Conservation (phyloP, 2,113 vertebrate species). For the Platysternon megacephalum region DNA sequence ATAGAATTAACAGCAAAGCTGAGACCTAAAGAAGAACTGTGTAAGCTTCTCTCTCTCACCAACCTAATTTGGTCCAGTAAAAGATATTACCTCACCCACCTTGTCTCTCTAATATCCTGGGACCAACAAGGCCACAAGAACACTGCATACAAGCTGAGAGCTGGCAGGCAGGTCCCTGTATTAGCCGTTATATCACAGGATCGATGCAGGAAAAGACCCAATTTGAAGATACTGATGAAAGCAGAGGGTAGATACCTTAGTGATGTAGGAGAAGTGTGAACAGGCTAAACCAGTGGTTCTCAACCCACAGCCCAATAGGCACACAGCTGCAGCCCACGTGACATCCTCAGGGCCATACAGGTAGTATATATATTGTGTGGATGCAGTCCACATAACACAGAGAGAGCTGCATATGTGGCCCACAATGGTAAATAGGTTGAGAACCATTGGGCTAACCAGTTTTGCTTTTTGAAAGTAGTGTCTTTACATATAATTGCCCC, state of each 20-base stretch:
- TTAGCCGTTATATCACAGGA: slow-evolving; percentile 28
- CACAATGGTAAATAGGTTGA: too few relatives aligned
- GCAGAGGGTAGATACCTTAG: slow-evolving; percentile 53
- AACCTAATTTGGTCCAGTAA: background rate
- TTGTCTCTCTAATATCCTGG: background rate
- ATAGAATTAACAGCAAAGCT: slow-evolving; percentile 20
- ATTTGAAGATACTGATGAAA: background rate
- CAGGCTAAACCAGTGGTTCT: slow-evolving; percentile 21
- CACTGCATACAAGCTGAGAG: background rate
- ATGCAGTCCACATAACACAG: too few relatives aligned
- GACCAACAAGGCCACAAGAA: background rate
- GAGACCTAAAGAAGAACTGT: too few relatives aligned
- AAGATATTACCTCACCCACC: background rate
- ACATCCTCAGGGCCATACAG: too few relatives aligned
- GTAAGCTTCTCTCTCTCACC: background rate
- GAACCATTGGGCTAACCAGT: background rate
- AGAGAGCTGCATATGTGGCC: too few relatives aligned
- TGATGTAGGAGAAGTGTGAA: slow-evolving; percentile 60
- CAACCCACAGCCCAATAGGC: too few relatives aligned
- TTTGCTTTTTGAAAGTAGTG: slow-evolving; percentile 49
- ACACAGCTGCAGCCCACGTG: too few relatives aligned
- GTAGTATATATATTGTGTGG: too few relatives aligned
- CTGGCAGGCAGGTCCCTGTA: slow-evolving; percentile 17
- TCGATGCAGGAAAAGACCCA: slow-evolving; percentile 20
- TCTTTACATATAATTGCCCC: slow-evolving; percentile 66